Conservation (phyloP, 2,888 invertebrate species). For the Ochropleura plecta region DNA sequence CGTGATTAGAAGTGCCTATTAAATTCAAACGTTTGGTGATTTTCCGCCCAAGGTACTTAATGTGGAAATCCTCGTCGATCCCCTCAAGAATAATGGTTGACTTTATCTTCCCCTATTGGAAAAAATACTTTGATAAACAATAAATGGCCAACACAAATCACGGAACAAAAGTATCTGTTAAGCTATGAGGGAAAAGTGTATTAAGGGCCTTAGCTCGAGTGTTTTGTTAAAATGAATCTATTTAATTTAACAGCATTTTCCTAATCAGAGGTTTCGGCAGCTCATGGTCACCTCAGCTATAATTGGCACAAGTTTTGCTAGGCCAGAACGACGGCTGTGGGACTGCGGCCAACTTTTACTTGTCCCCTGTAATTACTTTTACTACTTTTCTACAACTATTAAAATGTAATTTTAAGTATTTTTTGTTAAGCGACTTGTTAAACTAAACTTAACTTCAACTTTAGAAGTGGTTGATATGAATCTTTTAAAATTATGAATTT, state of each 20-base stretch:
- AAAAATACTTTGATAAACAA: constrained; percentile 63
- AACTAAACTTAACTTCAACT: constrained; percentile 27
- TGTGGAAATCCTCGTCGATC: constrained; percentile 62
- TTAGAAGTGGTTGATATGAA: constrained; percentile 19
- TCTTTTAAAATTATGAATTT: constrained; percentile 19
- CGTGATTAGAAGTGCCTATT: constrained; percentile 79
- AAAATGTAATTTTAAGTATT: constrained; percentile 57
- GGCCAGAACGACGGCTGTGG: constrained; percentile 81
- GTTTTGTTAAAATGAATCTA: not conserved
- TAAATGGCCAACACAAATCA: constrained; percentile 53
- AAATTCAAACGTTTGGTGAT: constrained; percentile 70
- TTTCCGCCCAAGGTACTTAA: constrained; percentile 65
- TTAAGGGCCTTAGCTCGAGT: constrained; percentile 2
- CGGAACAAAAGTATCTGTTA: constrained; percentile 41
- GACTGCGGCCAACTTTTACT: constrained; percentile 85
- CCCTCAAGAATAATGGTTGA: constrained; percentile 58
- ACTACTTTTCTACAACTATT: constrained; percentile 77
- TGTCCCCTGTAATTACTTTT: constrained; percentile 86
- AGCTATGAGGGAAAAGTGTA: constrained; percentile 32
- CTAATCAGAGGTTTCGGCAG: constrained; percentile 16
- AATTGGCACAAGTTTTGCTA: constrained; percentile 85
- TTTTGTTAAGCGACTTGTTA: constrained; percentile 30
- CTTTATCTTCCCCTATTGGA: constrained; percentile 58
- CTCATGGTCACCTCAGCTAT: constrained; percentile 78
- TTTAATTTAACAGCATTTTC: constrained; percentile 21